These are phyloP conservation scores for Pseudococcus viburni DNA, from an alignment of 2,888 invertebrate genomes.

Conservation along the genomic window DNA sequence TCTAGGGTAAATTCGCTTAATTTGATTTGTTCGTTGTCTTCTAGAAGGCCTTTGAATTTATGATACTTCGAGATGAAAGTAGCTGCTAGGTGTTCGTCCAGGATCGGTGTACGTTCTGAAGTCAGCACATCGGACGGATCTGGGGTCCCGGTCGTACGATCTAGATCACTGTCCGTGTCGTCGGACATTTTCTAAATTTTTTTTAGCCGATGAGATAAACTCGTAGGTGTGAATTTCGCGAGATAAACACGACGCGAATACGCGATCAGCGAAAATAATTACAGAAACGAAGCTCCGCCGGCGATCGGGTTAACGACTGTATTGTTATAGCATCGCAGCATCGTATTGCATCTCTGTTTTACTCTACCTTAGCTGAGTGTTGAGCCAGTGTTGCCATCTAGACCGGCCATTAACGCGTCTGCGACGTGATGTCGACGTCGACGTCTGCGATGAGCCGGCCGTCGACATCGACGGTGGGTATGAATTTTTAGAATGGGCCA, in stretches of 20 bases:
- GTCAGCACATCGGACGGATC: constrained; percentile 67
- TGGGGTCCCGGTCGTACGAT: constrained; percentile 67
- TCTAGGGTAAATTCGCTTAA: constrained; percentile 33
- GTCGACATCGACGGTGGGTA: neutral
- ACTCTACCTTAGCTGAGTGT: neutral
- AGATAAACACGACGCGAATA: neutral
- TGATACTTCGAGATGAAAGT: constrained; percentile 60
- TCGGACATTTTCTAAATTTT: constrained; percentile 33
- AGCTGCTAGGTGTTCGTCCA: constrained; percentile 61
- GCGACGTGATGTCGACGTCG: neutral
- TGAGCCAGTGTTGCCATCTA: constrained; percentile 8
- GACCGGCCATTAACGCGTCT: constrained; percentile 4
- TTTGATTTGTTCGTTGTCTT: constrained; percentile 55
- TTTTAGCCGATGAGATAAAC: neutral
- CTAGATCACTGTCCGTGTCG: constrained; percentile 64
- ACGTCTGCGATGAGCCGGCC: neutral
- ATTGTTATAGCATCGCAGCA: constrained; percentile 38
- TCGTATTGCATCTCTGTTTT: constrained; percentile 14
- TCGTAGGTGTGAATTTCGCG: neutral
- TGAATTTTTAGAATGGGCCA: neutral
- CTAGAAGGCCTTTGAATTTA: constrained; percentile 58
- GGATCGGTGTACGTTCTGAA: constrained; percentile 56
- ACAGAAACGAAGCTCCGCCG: constrained; percentile 18
- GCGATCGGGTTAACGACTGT: constrained; percentile 47
- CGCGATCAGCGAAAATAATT: neutral